Evolutionary conservation across 2,888 invertebrate species (phyloP), one percentile per base, ranked within the genome.

Genomic region (Campoplex capitator): DNA sequence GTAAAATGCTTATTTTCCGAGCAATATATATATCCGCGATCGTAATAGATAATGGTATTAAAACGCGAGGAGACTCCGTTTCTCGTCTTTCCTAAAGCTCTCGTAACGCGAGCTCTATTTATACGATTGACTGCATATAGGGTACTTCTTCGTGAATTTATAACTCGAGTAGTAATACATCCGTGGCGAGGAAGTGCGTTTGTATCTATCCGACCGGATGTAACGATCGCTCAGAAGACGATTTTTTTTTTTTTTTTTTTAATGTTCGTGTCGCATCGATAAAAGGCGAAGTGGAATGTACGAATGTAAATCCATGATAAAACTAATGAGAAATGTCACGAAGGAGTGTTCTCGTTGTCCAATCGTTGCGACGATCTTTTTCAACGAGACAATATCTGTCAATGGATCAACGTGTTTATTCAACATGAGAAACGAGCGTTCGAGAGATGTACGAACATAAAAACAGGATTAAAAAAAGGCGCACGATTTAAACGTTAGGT

Each of bases 51-150:
- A 32, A 62, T 62, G 32, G 62, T 16, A 62, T 62, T 28, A 13
- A 77, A 76, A 80, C 80, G 38, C 80, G 38, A 38, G 38, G 67
- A 73, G 51, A 71, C 54, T 45, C 23, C 51, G 35, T 67, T 23
- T 23, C 65, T 77, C 67, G 35, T 67, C 51, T 38, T 51, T 16
- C 65, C 51, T 13, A 38, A 42, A 67, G 67, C 67, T 77, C 67
- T 77, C 77, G 67, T 77, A 77, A 77, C 65, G 45, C 68, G 68
- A 74, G 68, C 68, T 68, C 74, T 62, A 78, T 84, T 82, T 56
- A 71, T 79, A 81, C 84, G 84, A 84, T 86, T 81, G 77, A 87
- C 77, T 76, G 68, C 42, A 38, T 32, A 48, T 32, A 48, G 51
- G 4, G 42, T 54, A 65, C 75, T 85, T 74, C 35, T 45, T 62